phyloP scores from a whole-genome alignment of 2,113 vertebrate species.

The Colinus virginianus region DNA sequence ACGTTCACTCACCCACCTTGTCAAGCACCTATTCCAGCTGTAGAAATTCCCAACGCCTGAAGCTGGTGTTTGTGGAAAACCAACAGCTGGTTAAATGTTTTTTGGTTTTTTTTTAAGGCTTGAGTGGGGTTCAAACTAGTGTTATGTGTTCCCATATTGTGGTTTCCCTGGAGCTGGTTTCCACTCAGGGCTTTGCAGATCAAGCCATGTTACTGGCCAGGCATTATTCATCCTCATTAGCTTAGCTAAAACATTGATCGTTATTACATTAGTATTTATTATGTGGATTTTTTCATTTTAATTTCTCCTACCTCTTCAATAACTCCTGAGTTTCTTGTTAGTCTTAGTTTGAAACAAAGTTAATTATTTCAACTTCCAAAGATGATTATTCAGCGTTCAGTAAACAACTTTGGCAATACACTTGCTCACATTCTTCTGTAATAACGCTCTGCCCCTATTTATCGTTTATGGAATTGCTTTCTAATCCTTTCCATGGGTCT shows the following conservation, averaged over 20 bases:
- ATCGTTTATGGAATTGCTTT: constrained; percentile 17
- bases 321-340: not conserved
- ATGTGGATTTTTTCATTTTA: not conserved
- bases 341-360: constrained; percentile 17
- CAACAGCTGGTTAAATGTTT: not conserved
- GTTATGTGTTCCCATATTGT: not conserved
- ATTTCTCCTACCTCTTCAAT: not conserved
- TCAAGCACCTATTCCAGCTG: not conserved
- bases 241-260: not conserved
- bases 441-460: constrained; percentile 10
- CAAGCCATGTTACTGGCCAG: not conserved
- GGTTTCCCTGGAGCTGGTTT: not conserved
- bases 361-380: constrained; percentile 37
- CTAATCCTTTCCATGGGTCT: constrained; percentile 14
- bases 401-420: constrained; percentile 27
- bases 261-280: constrained; percentile 3
- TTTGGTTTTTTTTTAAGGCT: not conserved
- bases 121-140: not conserved
- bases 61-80: not conserved
- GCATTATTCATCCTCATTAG: not conserved
- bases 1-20: not conserved
- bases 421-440: constrained; percentile 21
- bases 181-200: not conserved
- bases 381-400: constrained; percentile 8
- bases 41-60: not conserved